Evolutionary conservation across 2,888 invertebrate species (phyloP).

Genomic region (Pasiphila rectangulata): DNA sequence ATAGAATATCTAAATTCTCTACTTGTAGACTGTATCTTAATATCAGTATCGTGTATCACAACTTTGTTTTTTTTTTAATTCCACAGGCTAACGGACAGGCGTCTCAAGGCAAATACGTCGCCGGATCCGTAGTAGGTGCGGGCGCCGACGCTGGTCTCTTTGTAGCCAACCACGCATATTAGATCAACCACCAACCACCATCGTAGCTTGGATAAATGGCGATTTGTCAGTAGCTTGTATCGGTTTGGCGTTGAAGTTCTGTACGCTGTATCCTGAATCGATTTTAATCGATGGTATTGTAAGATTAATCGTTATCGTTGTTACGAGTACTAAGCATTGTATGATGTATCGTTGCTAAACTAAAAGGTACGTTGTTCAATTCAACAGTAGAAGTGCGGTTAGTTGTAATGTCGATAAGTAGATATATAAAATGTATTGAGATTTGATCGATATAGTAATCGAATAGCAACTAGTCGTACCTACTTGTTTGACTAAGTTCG

Average conservation of each 20-base stretch:
- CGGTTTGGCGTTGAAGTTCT: conserved; percentile 1
- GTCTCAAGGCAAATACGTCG: conserved; percentile 92
- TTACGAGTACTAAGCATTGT: too few species aligned
- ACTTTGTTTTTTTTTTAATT: not conserved
- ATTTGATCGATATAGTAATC: conserved; percentile 1
- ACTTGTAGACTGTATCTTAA: too few species aligned
- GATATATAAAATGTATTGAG: conserved; percentile 1
- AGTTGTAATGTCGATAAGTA: not conserved
- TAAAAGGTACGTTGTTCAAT: not conserved
- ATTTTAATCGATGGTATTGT: too few species aligned
- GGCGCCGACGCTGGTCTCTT: conserved; percentile 94
- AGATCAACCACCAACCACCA: conserved; percentile 56
- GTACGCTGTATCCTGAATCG: too few species aligned
- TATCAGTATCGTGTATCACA: too few species aligned
- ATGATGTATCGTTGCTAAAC: too few species aligned
- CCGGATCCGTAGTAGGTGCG: conserved; percentile 91
- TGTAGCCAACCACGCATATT: conserved; percentile 98
- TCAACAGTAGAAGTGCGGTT: not conserved
- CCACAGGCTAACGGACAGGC: conserved; percentile 95
- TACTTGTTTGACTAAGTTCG: not conserved
- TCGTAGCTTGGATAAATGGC: conserved; percentile 8
- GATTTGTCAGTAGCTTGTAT: conserved; percentile 15
- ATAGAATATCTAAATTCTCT: too few species aligned
- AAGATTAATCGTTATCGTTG: too few species aligned
- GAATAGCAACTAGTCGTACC: not conserved